phyloP scores from a whole-genome alignment of 1,140 invertebrate genomes.

The Rhopalosiphum maidis region DNA sequence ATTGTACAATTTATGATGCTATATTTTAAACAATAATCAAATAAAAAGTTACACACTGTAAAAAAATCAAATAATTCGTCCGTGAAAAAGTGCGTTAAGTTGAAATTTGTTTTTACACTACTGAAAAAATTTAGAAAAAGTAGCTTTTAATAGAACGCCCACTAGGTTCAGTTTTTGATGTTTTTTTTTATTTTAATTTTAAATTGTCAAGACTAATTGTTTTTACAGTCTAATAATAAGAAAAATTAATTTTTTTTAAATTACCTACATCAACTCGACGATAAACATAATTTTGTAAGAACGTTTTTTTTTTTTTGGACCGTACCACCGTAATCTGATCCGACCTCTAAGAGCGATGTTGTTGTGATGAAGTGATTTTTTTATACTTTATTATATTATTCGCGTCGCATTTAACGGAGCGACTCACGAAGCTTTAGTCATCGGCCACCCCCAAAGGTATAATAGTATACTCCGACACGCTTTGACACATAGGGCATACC shows the following conservation, averaged over 20 bases:
- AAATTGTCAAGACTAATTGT: not conserved
- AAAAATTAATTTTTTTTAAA: not conserved
- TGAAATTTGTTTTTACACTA: not conserved
- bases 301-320: not conserved
- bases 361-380: conserved; percentile 9
- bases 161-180: not conserved
- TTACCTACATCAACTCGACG: not conserved
- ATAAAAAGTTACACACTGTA: not conserved
- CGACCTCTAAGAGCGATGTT: not conserved
- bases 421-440: not conserved
- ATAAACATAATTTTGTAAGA: conserved; percentile 5
- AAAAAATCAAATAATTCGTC: not conserved
- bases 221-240: conserved; percentile 9
- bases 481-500: not conserved
- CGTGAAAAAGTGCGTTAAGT: not conserved
- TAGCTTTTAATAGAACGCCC: not conserved
- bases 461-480: not conserved
- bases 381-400: not conserved
- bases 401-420: not conserved
- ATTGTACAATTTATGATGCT: not conserved
- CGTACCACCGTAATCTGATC: not conserved
- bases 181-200: not conserved
- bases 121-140: not conserved
- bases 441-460: not conserved
- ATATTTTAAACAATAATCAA: not conserved